Base-by-base conservation (phyloP, 2,888 invertebrate genomes). In the Pantelozetes paolii region DNA sequence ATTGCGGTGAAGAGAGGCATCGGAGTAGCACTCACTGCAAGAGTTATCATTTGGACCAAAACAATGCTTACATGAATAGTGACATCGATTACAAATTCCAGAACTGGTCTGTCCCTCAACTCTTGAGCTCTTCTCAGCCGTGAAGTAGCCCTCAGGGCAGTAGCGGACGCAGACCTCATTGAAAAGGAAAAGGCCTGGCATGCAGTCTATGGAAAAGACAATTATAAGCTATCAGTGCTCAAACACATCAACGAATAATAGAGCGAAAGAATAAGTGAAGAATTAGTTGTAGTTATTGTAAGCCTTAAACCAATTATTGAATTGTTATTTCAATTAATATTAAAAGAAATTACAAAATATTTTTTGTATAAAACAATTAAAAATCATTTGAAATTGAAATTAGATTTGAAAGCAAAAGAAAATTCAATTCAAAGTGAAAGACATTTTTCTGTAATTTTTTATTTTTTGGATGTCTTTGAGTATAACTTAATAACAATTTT, bases 121-220 rank as follows among this genome's bases (percentile, higher is more conserved):
- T 42, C 36, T 11, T 15, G 20, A n/a, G 28, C 28, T 70, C 9
- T 45, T 48, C 40, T 40, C 50, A 20, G 45, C 45, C 50, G 28
- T 32, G 40, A 64, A 72, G 26, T 74, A 74, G 6, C 74, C 77
- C 11, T 78, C 76, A 64, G 88, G 88, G 81, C 90, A 90, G 76
- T 81, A 82, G 73, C 81, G 80, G 79, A 85, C 83, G 83, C 90
- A 90, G 79, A 83, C 83, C 76, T 87, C 87, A 79, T 86, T 84
- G 83, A 85, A 85, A 80, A 88, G 85, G 81, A 86, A 86, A 81
- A 86, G 85, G 80, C 85, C 86, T 80, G 84, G 84, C 79, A 83
- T 83, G 84, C 90, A 90, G 82, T 87, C 89, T 90, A 88, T 79
- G 86, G n/a, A 62, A 62, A 62, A 62, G 36, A 32, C 36, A 32